Base-by-base conservation (phyloP, 2,113 vertebrate genomes). In the Dolichotis patagonum region DNA sequence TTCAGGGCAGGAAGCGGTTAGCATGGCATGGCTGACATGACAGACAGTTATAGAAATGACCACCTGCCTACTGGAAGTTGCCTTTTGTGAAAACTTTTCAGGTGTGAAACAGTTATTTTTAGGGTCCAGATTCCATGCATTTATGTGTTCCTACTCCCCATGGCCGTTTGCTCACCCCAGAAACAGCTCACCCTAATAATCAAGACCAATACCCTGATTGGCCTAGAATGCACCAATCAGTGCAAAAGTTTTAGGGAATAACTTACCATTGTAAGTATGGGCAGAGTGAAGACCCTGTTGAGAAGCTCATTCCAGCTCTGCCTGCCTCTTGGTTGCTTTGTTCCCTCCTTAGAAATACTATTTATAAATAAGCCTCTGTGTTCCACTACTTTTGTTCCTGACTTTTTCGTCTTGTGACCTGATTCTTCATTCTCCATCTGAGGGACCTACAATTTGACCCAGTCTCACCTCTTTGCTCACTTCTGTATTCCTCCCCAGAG, bases 11-110 rank as follows among this genome's bases (percentile, higher is more conserved):
- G 41, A 28, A 7, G 73, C 3, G 12, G 12, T 13, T 46, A 46
- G 5, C 24, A 1, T 30, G 41, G 41, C 26, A 13, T 7, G 12
- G 24, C 11, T 43, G 5, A 7, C 13, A 6, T 6, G 22, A 24
- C 38, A 69, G 67, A 69, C 7, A 28, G 41, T 77, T 77, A 75
- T 26, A 75, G 24, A 46, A 75, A 75, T 28, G 41, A 75, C 73
- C 24, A 43, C 17, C 11, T 28, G 11, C 71, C 41, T 46, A 43
- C 5, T 75, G 73, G 41, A 77, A 77, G 73, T 28, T 77, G 24
- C 26, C 41, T 1, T 77, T 38, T 46, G 26, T 46, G 73, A 77
- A 77, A 46, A 2, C 12, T 77, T 77, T 77, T 41, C 41, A 77
- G 2, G 26, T 46, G 41, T 16, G 5, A 11, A 75, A 9, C 38